Evolutionary conservation across 2,797 vertebrate genomes (phyloP).

Genomic region (Poecilia picta): DNA sequence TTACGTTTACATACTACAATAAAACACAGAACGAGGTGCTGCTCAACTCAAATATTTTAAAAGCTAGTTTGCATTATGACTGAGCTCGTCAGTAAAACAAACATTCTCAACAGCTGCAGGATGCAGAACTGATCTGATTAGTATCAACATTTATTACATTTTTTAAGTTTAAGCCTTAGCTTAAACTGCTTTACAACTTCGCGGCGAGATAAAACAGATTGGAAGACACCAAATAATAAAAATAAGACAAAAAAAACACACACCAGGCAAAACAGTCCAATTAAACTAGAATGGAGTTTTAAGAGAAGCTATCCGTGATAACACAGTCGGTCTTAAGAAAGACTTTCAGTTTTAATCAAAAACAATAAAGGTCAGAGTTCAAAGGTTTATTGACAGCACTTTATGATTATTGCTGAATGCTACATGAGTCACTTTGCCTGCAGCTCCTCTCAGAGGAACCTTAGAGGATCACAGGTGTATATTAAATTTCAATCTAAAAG

Average conservation of each 20-base stretch:
- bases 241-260: neutral
- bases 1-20: neutral
- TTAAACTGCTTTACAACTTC: neutral
- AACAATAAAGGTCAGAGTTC: neutral
- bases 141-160: neutral
- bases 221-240: neutral
- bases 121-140: neutral
- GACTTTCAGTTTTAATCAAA: neutral
- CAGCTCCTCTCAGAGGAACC: neutral
- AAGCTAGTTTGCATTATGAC: neutral
- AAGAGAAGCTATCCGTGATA: neutral
- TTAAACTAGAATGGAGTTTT: neutral
- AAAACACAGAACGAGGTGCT: neutral
- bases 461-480: neutral
- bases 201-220: neutral
- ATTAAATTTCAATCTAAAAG: neutral
- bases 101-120: neutral
- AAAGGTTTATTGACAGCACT: neutral
- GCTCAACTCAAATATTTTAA: neutral
- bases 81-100: neutral
- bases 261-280: neutral
- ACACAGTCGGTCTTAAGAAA: neutral
- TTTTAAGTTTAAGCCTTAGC: neutral
- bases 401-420: neutral
- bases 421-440: neutral